Evolutionary conservation across 37 sponge, comb jelly and placozoan genomes (phyloP), one percentile per base, ranked within the genome.

Genomic region (Halichondria panicea): DNA sequence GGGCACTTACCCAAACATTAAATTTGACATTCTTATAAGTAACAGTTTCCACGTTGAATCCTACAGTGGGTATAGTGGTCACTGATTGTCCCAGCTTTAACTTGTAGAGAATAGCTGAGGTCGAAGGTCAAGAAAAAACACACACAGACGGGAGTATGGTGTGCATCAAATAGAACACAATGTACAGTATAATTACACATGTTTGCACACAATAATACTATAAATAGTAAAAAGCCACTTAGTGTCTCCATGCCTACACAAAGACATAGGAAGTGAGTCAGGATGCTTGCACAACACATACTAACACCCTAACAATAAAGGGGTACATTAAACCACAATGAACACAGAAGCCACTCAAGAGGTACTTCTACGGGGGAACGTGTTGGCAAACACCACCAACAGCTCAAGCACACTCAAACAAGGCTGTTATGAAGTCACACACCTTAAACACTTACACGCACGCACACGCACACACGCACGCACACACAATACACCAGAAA

Each of bases 31-130:
- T 97, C 55, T 94, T 97, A 80, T 94, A 97, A 2, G 93, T 91
- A 32, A 97, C 97, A 21, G 94, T 97, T 76, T 97, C 97, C 50
- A 97, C 97, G 44, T 97, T 97, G 87, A 97, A 97, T 24, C 97
- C 94, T 0, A 96, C 97, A 28, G 97, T 96, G 0, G 97, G 94
- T 8, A 96, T 93, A 19, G 97, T 96, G 7, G 97, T 96, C 36
- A 96, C 95, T 35, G 81, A 82, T 68, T 96, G 88, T 5, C 97
- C 97, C 53, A 96, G 48, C 67, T 96, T 96, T 55, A 96, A 74
- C 72, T 94, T 93, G 82, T 96, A 94, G 52, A 96, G 78, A 45
- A 96, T 94, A 38, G 97, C 95, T 95, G 62, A 1, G 30, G 64
- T 5, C 3, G 52, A 48, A 48, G 15, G 11, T 15, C 11, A 15